phyloP scores from a whole-genome alignment of 2,888 invertebrate species.

The Aphodius granarius region DNA sequence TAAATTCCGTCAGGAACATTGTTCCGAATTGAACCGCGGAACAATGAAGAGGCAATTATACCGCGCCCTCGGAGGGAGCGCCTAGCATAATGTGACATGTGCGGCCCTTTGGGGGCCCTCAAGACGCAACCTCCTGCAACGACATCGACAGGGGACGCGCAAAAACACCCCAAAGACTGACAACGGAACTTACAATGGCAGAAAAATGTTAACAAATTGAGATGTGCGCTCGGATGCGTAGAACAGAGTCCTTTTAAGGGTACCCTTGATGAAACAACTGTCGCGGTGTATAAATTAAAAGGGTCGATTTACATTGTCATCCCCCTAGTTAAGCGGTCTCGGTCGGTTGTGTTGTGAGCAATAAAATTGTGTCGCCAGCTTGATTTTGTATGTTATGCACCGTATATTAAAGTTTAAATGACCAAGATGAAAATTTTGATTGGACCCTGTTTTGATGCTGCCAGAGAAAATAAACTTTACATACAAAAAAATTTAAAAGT shows the following conservation, averaged over 20 bases:
- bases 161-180: conserved; percentile 10
- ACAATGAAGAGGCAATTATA: conserved; percentile 37
- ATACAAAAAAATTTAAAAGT: too few species aligned
- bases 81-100: conserved; percentile 33
- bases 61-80: conserved; percentile 30
- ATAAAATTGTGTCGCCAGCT: neutral
- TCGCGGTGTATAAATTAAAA: conserved; percentile 32
- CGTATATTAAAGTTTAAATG: neutral
- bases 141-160: conserved; percentile 28
- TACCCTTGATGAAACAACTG: conserved; percentile 33
- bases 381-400: neutral
- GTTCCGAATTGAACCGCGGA: conserved; percentile 19
- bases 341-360: neutral
- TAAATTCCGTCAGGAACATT: conserved; percentile 27
- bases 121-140: conserved; percentile 28
- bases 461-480: too few species aligned
- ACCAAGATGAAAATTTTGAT: neutral
- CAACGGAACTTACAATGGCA: conserved; percentile 5
- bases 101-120: conserved; percentile 33
- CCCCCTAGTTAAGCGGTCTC: conserved; percentile 5
- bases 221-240: conserved; percentile 31
- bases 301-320: conserved; percentile 27
- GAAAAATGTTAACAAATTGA: conserved; percentile 33
- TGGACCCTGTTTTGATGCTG: neutral
- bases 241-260: conserved; percentile 29